phyloP scores from a whole-genome alignment of 2,888 invertebrate species.

The Dugesia japonica region DNA sequence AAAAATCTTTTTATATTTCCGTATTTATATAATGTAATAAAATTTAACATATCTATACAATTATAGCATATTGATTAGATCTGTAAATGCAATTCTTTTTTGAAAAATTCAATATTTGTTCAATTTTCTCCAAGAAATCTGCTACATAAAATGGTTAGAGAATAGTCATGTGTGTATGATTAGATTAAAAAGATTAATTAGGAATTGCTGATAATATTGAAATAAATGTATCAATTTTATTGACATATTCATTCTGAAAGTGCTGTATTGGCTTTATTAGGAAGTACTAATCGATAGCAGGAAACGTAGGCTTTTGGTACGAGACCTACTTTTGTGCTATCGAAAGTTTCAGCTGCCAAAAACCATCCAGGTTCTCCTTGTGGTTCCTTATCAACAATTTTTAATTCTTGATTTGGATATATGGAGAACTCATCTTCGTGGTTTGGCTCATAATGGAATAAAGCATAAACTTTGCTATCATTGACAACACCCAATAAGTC shows the following conservation, averaged over 20 bases:
- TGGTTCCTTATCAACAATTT: constrained; percentile 9
- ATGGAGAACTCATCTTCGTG: background rate
- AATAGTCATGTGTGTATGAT: background rate
- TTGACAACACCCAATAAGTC: background rate
- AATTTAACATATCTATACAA: constrained; percentile 20
- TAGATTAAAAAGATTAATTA: background rate
- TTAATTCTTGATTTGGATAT: constrained; percentile 3
- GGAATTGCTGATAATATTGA: background rate
- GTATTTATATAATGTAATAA: background rate
- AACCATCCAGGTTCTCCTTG: constrained; percentile 6
- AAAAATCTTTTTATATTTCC: constrained; percentile 10
- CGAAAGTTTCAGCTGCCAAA: background rate
- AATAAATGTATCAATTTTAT: background rate
- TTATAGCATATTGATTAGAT: background rate
- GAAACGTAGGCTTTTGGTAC: background rate
- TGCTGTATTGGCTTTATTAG: background rate
- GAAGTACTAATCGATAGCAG: background rate
- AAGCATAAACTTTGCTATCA: background rate
- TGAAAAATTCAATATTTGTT: background rate
- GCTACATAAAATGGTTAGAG: background rate
- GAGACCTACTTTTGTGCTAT: background rate
- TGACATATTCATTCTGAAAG: background rate
- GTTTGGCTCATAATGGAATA: constrained; percentile 2
- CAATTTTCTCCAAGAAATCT: background rate
- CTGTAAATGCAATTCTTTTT: background rate